Evolutionary conservation across 2,888 invertebrate species (phyloP).

Genomic region (Cantharis lateralis): DNA sequence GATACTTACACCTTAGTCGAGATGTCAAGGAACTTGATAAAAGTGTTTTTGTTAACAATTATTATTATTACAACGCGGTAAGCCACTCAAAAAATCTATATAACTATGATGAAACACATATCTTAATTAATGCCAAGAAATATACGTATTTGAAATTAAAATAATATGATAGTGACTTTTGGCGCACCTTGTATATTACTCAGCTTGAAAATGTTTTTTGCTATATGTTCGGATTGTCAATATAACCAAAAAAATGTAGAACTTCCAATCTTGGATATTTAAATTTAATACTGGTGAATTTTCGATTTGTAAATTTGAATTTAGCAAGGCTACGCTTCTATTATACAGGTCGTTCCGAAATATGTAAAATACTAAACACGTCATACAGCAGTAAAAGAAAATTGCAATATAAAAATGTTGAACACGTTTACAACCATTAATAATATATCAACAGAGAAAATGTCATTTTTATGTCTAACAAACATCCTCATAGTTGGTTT

Average conservation of each 20-base stretch:
- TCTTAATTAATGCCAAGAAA: no score
- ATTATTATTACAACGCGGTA: not conserved
- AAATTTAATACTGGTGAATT: not conserved
- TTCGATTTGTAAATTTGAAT: not conserved
- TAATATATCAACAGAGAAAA: not conserved
- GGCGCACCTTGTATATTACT: not conserved
- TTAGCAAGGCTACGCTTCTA: not conserved
- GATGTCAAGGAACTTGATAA: not conserved
- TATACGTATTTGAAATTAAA: no score
- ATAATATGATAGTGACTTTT: no score
- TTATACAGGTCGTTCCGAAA: not conserved
- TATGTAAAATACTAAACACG: not conserved
- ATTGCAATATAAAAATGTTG: not conserved
- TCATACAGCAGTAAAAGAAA: not conserved
- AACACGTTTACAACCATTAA: not conserved
- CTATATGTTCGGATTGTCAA: not conserved
- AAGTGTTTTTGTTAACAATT: not conserved
- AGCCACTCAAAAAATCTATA: not conserved
- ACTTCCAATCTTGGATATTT: not conserved
- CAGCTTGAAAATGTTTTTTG: not conserved
- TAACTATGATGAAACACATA: no score
- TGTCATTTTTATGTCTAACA: not conserved
- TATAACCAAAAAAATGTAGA: not conserved
- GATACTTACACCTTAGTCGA: not conserved
- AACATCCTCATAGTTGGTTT: not conserved